A percentile compares a stretch with the other conserved stretches of the same genome.
phyloP scores from a whole-genome alignment of 2,888 invertebrate genomes.

The Cantharis flavilabris region DNA sequence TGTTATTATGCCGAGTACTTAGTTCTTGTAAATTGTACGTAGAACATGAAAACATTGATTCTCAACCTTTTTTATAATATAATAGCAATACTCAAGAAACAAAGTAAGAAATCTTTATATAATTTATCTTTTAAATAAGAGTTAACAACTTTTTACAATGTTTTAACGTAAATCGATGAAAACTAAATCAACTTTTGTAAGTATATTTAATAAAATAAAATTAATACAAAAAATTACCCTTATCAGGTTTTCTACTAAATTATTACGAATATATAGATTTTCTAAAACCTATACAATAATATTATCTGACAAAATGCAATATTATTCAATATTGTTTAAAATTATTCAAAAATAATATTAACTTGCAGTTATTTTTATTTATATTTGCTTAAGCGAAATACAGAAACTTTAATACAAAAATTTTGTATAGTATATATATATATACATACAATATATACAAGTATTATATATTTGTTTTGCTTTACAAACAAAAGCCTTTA shows the following conservation, averaged over 20 bases:
- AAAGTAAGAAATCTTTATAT: too few species aligned
- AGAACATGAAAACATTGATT: background rate
- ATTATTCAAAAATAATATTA: background rate
- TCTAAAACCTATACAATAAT: background rate
- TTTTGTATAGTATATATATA: background rate
- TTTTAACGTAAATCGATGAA: too few species aligned
- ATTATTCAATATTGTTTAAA: background rate
- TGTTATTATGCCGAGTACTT: background rate
- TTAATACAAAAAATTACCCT: too few species aligned
- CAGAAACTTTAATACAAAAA: slow-evolving; percentile 1
- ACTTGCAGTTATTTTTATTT: background rate
- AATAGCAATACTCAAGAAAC: background rate
- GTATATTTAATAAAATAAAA: too few species aligned
- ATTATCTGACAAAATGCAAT: background rate
- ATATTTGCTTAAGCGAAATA: background rate
- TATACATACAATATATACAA: background rate
- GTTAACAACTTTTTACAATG: too few species aligned
- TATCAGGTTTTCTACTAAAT: background rate
- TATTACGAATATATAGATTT: background rate
- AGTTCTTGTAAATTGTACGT: background rate
- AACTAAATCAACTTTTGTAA: too few species aligned
- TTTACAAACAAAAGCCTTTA: slow-evolving; percentile 43
- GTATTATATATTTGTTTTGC: slow-evolving; percentile 42
- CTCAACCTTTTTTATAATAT: background rate
- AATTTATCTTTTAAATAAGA: too few species aligned